phyloP scores from a whole-genome alignment of 2,888 invertebrate species.

The Drosophila prolongata region DNA sequence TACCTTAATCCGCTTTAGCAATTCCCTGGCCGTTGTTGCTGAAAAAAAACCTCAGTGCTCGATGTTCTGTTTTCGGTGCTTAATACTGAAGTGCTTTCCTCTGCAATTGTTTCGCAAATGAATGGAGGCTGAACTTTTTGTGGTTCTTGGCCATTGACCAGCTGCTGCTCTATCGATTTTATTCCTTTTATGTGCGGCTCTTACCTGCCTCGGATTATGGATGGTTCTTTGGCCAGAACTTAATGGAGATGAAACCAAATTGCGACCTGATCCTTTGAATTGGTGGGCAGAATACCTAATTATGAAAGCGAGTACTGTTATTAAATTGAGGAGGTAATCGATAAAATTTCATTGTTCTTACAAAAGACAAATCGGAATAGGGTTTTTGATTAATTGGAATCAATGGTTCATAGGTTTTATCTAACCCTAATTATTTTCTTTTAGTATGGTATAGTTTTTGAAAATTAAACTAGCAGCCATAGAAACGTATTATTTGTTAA shows the following conservation, averaged over 20 bases:
- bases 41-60: neutral
- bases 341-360: neutral
- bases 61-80: conserved; percentile 29
- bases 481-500: too few species aligned
- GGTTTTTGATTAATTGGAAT: too few species aligned
- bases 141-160: conserved; percentile 30
- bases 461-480: too few species aligned
- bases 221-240: conserved; percentile 22
- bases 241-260: conserved; percentile 18
- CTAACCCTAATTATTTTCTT: too few species aligned
- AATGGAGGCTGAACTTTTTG: conserved; percentile 22
- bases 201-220: conserved; percentile 23
- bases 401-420: too few species aligned
- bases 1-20: neutral
- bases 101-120: conserved; percentile 47
- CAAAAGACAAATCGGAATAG: too few species aligned
- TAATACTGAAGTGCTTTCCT: conserved; percentile 21
- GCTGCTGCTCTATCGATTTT: conserved; percentile 36
- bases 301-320: neutral
- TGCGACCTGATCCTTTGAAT: neutral
- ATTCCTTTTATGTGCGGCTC: conserved; percentile 10
- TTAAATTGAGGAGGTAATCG: neutral
- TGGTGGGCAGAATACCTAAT: conserved; percentile 5
- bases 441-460: too few species aligned
- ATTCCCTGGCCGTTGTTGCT: neutral